These are phyloP conservation scores for Dugesia japonica DNA, from an alignment of 2,888 invertebrate genomes.

Conservation along the genomic window DNA sequence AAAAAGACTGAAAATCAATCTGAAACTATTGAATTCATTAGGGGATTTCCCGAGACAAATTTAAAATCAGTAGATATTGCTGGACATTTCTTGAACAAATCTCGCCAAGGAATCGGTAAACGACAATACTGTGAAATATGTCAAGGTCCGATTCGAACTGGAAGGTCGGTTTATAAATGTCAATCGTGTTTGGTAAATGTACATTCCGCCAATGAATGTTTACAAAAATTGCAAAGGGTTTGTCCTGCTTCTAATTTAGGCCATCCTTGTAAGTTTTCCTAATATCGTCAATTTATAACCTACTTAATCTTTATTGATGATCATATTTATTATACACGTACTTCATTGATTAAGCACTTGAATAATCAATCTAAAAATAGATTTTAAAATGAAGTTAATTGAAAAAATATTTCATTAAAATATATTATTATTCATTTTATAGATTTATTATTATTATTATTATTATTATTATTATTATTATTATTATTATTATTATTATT, in stretches of 20 bases:
- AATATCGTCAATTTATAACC: too few relatives aligned
- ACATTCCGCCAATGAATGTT: background rate
- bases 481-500: too few relatives aligned
- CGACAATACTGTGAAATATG: background rate
- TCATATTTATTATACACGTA: too few relatives aligned
- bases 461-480: too few relatives aligned
- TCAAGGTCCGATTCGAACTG: background rate
- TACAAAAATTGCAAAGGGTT: background rate
- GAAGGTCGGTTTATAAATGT: background rate
- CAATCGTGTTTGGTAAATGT: background rate
- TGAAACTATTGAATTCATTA: background rate
- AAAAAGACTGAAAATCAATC: background rate
- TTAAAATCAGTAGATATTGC: background rate
- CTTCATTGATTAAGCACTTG: too few relatives aligned
- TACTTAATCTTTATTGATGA: too few relatives aligned
- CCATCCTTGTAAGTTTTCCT: background rate
- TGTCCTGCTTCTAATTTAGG: background rate
- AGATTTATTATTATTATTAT: too few relatives aligned
- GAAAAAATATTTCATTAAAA: too few relatives aligned
- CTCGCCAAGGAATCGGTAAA: background rate
- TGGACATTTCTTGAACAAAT: background rate
- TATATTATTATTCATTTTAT: too few relatives aligned
- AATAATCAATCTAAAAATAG: too few relatives aligned
- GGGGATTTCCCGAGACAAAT: background rate
- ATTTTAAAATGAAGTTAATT: too few relatives aligned